phyloP scores from a whole-genome alignment of 2,797 vertebrate species.

The Aselliscus stoliczkanus region DNA sequence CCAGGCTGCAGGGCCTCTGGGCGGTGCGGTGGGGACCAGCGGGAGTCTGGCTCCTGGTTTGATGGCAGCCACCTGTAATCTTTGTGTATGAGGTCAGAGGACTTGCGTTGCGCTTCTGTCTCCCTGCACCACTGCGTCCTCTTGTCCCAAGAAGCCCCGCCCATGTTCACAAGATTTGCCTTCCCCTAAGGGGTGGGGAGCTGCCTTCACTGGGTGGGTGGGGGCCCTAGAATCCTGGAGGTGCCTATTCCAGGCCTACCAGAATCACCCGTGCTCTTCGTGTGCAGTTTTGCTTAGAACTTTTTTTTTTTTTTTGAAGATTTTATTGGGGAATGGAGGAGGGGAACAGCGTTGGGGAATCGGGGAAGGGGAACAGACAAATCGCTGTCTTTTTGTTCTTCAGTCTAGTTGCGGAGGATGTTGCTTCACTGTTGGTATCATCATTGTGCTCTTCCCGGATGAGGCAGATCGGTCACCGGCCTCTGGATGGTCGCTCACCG shows the following conservation, averaged over 20 bases:
- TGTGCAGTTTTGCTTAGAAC: neutral
- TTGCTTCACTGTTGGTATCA: no score
- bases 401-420: no score
- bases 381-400: no score
- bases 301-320: no score
- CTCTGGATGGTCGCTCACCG: no score
- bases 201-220: neutral
- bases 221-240: neutral
- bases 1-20: neutral
- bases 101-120: neutral
- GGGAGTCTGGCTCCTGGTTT: neutral
- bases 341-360: no score
- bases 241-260: neutral
- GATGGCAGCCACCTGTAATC: neutral
- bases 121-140: neutral
- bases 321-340: no score
- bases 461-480: no score
- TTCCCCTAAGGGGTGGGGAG: neutral
- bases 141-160: neutral
- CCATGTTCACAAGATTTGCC: neutral
- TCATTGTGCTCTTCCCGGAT: no score
- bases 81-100: neutral
- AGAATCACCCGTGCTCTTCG: neutral
- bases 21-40: fast-evolving
- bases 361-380: no score